Evolutionary conservation across 2,797 vertebrate genomes (phyloP).

Genomic region (Coregonus ussuriensis): DNA sequence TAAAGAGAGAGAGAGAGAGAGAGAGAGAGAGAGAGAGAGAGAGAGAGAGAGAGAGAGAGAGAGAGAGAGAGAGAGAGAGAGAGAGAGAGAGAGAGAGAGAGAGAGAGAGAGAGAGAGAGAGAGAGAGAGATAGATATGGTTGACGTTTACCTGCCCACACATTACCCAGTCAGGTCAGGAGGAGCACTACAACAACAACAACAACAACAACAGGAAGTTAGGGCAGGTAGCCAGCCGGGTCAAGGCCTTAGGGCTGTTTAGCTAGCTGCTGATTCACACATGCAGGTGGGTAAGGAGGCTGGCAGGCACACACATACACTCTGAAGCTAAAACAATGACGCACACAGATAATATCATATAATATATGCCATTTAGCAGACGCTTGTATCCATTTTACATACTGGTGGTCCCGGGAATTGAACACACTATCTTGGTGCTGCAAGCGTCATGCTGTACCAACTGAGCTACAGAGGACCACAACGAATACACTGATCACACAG

Average conservation of each 20-base stretch:
- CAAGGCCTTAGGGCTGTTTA: slow-evolving; percentile 40
- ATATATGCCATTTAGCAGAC: too few relatives aligned
- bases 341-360: neutral
- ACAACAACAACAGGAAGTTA: slow-evolving; percentile 61
- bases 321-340: neutral
- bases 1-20: slow-evolving; percentile 28
- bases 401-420: too few relatives aligned
- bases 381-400: too few relatives aligned
- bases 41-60: too few relatives aligned
- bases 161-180: slow-evolving; percentile 62
- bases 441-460: too few relatives aligned
- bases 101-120: neutral
- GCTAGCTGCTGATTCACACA: too few relatives aligned
- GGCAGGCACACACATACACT: neutral
- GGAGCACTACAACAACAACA: slow-evolving; percentile 16
- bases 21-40: neutral
- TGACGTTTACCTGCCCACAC: slow-evolving; percentile 62
- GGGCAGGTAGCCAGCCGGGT: slow-evolving; percentile 61
- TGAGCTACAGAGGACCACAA: too few relatives aligned
- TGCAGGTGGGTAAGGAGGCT: neutral
- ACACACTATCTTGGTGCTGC: too few relatives aligned
- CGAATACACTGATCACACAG: too few relatives aligned
- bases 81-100: neutral
- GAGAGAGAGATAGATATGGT: slow-evolving; percentile 33
- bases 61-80: neutral